phyloP scores from a whole-genome alignment of 2,888 invertebrate genomes.

The Esperia sulphurella region DNA sequence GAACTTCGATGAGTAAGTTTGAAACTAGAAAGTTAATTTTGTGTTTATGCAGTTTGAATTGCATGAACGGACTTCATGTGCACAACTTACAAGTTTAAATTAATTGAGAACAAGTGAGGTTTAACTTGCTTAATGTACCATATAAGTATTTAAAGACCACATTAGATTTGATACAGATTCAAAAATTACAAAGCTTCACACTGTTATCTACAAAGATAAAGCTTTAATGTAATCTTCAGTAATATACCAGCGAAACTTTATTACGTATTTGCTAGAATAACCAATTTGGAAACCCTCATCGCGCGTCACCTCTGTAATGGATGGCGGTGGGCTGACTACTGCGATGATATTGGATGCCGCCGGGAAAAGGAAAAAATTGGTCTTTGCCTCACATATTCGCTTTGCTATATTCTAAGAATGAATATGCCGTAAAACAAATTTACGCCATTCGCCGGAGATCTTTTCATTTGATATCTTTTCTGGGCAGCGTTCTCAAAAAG shows the following conservation, averaged over 20 bases:
- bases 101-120: slow-evolving; percentile 36
- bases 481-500: background rate
- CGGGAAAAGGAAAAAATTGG: slow-evolving; percentile 17
- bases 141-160: too few relatives aligned
- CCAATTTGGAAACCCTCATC: slow-evolving; percentile 52
- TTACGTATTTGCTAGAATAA: slow-evolving; percentile 36
- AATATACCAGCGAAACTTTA: slow-evolving; percentile 26
- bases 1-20: slow-evolving; percentile 13
- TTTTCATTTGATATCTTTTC: slow-evolving; percentile 1
- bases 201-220: background rate
- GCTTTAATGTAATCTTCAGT: slow-evolving; percentile 15
- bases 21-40: slow-evolving; percentile 22
- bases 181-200: too few relatives aligned
- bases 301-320: slow-evolving; percentile 45
- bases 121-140: background rate
- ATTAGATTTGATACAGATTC: too few relatives aligned
- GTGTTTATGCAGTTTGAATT: slow-evolving; percentile 11
- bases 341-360: slow-evolving; percentile 25
- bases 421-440: slow-evolving; percentile 6
- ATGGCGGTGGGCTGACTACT: slow-evolving; percentile 32
- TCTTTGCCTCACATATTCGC: background rate
- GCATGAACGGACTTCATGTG: slow-evolving; percentile 29
- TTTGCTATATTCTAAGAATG: background rate
- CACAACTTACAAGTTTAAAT: slow-evolving; percentile 39
- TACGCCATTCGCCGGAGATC: background rate